Evolutionary conservation across 2,888 invertebrate species (phyloP).

Genomic region (Synanthedon tipuliformis): DNA sequence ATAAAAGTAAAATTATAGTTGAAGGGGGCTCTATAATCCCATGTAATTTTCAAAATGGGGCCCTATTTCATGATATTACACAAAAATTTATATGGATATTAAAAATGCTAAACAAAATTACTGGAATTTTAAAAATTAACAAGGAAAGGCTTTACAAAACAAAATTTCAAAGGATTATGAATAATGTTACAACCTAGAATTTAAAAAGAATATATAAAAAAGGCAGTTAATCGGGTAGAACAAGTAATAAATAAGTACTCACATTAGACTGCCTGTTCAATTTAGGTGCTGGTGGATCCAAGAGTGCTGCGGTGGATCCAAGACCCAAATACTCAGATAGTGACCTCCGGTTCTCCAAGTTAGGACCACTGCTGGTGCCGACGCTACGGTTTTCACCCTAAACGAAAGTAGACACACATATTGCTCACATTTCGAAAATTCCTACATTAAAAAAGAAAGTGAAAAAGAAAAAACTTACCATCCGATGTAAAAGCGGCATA

Average conservation of each 20-base stretch:
- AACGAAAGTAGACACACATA: slow-evolving; percentile 1
- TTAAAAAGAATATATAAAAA: no score
- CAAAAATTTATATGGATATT: no score
- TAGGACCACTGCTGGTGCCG: slow-evolving; percentile 18
- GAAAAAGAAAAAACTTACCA: slow-evolving; percentile 28
- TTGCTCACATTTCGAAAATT: not conserved
- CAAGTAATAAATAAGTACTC: slow-evolving; percentile 18
- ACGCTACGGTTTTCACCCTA: slow-evolving; percentile 44
- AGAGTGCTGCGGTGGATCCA: slow-evolving; percentile 21
- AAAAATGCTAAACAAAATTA: no score
- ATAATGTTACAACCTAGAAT: no score
- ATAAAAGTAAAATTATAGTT: no score
- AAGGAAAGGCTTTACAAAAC: no score
- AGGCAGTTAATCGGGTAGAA: not conserved
- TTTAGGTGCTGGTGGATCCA: slow-evolving; percentile 23
- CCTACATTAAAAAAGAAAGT: not conserved
- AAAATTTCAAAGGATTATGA: no score
- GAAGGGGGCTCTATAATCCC: no score
- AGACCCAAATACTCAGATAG: slow-evolving; percentile 39
- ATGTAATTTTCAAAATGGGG: no score
- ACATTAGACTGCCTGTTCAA: slow-evolving; percentile 24
- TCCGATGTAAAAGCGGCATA: slow-evolving; percentile 52
- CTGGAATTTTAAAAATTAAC: no score
- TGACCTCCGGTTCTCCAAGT: slow-evolving; percentile 38
- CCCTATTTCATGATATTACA: no score